A percentile compares a stretch with the other conserved stretches of the same genome.
phyloP scores from a whole-genome alignment of 2,888 invertebrate genomes.

The Allolobophora icterica region DNA sequence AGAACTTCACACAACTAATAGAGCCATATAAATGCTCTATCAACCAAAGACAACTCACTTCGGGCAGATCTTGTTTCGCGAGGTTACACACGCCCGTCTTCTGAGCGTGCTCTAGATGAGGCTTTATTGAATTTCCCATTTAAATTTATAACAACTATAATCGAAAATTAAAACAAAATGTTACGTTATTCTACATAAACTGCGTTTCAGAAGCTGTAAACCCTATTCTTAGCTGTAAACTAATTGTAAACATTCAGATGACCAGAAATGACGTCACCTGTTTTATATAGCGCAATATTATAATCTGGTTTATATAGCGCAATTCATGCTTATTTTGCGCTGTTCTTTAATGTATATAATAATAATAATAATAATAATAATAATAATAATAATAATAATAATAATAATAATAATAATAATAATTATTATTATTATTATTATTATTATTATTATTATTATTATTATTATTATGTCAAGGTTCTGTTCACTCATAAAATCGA shows the following conservation, averaged over 20 bases:
- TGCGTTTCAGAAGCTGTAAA: neutral
- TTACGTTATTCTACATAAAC: constrained; percentile 2
- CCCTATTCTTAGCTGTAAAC: no score
- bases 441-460: no score
- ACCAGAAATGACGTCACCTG: neutral
- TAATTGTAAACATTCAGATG: constrained; percentile 17
- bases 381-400: no score
- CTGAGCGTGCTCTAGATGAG: constrained; percentile 88
- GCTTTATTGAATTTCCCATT: constrained; percentile 92
- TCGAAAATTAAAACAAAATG: constrained; percentile 2
- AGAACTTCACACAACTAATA: neutral
- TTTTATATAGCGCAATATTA: neutral
- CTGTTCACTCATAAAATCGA: no score
- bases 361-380: no score
- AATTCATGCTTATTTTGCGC: neutral
- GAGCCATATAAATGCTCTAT: neutral
- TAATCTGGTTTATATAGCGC: neutral
- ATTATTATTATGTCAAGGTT: no score
- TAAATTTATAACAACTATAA: neutral
- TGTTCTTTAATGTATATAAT: no score
- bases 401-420: no score
- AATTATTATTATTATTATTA: no score
- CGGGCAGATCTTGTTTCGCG: constrained; percentile 81
- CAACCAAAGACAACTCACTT: constrained; percentile 61
- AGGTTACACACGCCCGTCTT: constrained; percentile 93